Percentiles rank a stretch among this genome's conserved stretches.
Evolutionary conservation across 1,140 invertebrate species (phyloP).

Genomic region (Amphibalanus amphitrite): DNA sequence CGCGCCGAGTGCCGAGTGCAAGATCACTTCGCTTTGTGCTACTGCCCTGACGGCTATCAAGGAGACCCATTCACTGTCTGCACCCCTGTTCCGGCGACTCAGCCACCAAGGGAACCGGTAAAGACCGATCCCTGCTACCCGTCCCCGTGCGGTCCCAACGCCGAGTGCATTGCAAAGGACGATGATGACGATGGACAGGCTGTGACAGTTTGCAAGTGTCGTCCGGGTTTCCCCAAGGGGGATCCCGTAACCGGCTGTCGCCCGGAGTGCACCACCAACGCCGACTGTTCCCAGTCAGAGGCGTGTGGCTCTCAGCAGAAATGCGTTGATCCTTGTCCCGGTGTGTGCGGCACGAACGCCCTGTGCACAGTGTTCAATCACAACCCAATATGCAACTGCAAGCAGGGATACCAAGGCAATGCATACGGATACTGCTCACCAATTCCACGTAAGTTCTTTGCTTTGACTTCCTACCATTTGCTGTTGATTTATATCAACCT

Average conservation of each 20-base stretch:
- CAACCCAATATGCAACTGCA: slow-evolving; percentile 60
- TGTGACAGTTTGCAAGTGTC: not conserved
- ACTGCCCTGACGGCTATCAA: too few relatives aligned
- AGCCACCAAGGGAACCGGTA: too few relatives aligned
- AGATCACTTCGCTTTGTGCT: too few relatives aligned
- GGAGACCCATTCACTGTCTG: too few relatives aligned
- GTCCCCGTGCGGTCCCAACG: too few relatives aligned
- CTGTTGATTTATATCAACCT: too few relatives aligned
- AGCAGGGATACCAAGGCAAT: slow-evolving; percentile 46
- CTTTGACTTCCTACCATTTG: too few relatives aligned
- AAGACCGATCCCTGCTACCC: too few relatives aligned
- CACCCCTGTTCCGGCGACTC: too few relatives aligned
- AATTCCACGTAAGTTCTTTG: not conserved
- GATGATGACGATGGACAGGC: not conserved
- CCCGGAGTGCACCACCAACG: slow-evolving; percentile 38
- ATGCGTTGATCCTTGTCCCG: slow-evolving; percentile 63
- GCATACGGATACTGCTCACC: slow-evolving; percentile 30
- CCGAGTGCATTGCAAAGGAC: too few relatives aligned
- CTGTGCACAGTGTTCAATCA: slow-evolving; percentile 73
- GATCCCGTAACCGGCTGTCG: slow-evolving; percentile 24
- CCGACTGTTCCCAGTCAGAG: slow-evolving; percentile 41
- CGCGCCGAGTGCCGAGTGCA: too few relatives aligned
- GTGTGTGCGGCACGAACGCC: slow-evolving; percentile 56
- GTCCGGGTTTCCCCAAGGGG: slow-evolving; percentile 22
- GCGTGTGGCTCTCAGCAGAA: slow-evolving; percentile 36